These are phyloP conservation scores for Drosophila pseudoobscura DNA, from an alignment of 1,140 invertebrate genomes.

Conservation along the genomic window DNA sequence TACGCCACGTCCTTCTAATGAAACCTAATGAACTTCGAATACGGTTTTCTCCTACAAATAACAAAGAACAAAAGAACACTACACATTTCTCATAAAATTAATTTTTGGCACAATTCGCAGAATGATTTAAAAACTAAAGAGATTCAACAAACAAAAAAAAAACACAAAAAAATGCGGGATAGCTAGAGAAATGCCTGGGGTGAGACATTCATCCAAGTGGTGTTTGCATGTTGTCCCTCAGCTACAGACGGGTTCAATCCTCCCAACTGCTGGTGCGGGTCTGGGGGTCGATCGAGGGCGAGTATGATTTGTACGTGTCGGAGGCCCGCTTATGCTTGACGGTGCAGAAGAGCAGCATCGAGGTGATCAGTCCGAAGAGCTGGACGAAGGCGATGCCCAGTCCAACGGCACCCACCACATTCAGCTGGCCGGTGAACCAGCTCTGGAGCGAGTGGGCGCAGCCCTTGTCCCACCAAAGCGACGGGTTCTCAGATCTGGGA, in stretches of 20 bases:
- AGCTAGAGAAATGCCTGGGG: slow-evolving; percentile 11
- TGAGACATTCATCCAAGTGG: not conserved
- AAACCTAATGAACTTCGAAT: slow-evolving; percentile 8
- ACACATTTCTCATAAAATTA: slow-evolving; percentile 60
- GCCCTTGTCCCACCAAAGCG: slow-evolving; percentile 87
- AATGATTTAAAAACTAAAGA: slow-evolving; percentile 36
- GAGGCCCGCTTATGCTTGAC: slow-evolving; percentile 88
- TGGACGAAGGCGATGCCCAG: slow-evolving; percentile 89
- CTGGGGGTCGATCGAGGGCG: slow-evolving; percentile 85
- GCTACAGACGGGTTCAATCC: slow-evolving; percentile 73
- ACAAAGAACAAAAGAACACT: slow-evolving; percentile 36
- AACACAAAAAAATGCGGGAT: too few species aligned
- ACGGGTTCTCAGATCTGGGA: slow-evolving; percentile 84
- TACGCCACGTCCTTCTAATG: too few species aligned
- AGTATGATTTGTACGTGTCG: slow-evolving; percentile 88
- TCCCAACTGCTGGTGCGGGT: slow-evolving; percentile 84
- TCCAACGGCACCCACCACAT: slow-evolving; percentile 89
- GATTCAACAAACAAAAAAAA: slow-evolving; percentile 24
- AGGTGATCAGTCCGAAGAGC: slow-evolving; percentile 89
- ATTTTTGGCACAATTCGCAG: slow-evolving; percentile 79
- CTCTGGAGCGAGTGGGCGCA: slow-evolving; percentile 88
- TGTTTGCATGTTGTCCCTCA: not conserved
- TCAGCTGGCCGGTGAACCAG: slow-evolving; percentile 88
- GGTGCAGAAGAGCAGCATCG: slow-evolving; percentile 91
- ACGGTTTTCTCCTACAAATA: slow-evolving; percentile 44